Evolutionary conservation across 2,113 vertebrate species (phyloP), one percentile per base, ranked within the genome.

Genomic region (Morone chrysops): DNA sequence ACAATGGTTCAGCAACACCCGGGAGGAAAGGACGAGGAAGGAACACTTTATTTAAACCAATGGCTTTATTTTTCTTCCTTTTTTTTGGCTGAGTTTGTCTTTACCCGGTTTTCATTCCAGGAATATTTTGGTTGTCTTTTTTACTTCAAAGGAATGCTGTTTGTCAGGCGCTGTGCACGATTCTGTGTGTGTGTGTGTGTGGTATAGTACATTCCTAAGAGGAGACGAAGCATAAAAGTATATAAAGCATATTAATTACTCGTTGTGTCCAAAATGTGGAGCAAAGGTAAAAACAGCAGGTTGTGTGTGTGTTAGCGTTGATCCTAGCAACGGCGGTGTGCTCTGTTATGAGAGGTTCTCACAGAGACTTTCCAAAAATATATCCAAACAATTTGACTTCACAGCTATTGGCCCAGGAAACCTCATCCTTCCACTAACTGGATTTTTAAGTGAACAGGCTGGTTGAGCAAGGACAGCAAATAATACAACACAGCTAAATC

Each of bases 311-410:
- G 70, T 83, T 68, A 62, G 20, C 2, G 45, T 20, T 63, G 0
- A 71, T 85, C 81, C 25, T 80, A 78, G 68, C 75, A 80, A 61
- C 50, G 47, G 2, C 8, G 8, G 47, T 38, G 68, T 45, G 53
- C 59, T 54, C 6, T 85, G 74, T 70, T 83, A 31, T 61, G 57
- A 69, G 38, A 80, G 22, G 41, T 38, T 86, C 72, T 84, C 78
- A 71, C 70, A 84, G 53, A 81, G 68, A 73, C 78, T 84, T 88
- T 92, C 88, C 86, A 89, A 90, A 90, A 92, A 91, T 92, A 89
- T 48, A 76, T 68, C 60, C 20, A 73, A 77, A 78, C 70, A 20
- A 17, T 86, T 74, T 79, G 60, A 83, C 77, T 86, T 62, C 4
- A 3, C 83, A 70, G 79, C 74, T 59, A 10, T 80, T 66, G 41